Percentiles rank a stretch among this genome's conserved stretches.
Conservation (phyloP, 2,797 vertebrate species). For the Sorex maritimensis region DNA sequence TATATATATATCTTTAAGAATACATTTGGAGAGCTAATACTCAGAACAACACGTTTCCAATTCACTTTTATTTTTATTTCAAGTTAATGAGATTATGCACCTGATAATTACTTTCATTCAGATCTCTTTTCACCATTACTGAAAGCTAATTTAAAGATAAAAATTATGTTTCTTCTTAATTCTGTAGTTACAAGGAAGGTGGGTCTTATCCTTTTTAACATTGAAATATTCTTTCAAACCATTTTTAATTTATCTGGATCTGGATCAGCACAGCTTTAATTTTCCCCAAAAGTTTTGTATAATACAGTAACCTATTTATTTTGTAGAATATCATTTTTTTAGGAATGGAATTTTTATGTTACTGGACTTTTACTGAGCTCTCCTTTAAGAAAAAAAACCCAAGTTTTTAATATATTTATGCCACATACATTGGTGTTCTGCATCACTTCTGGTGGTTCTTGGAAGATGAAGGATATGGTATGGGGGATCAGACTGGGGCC, state of each 20-base stretch:
- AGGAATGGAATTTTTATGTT: not conserved
- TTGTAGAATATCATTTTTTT: conserved; percentile 11
- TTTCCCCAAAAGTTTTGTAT: not conserved
- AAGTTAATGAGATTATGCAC: conserved; percentile 77
- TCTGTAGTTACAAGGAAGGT: not conserved
- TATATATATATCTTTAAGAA: conserved; percentile 45
- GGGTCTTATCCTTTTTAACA: not conserved
- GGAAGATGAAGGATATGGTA: too few relatives aligned
- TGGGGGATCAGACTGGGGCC: too few relatives aligned
- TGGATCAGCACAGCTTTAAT: not conserved
- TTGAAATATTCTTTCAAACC: conserved; percentile 57
- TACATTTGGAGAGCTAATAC: conserved; percentile 46
- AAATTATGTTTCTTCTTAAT: conserved; percentile 65
- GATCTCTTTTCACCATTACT: conserved; percentile 56
- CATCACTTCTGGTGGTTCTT: too few relatives aligned
- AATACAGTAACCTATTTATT: not conserved
- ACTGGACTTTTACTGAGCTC: not conserved
- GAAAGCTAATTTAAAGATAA: conserved; percentile 66
- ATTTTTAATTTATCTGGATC: conserved; percentile 31
- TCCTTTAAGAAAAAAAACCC: not conserved
- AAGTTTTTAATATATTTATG: not conserved
- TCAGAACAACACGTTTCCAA: conserved; percentile 18
- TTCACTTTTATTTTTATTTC: conserved; percentile 69
- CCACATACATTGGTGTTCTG: too few relatives aligned
- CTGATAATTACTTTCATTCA: conserved; percentile 68